Base-by-base conservation (phyloP, 2,113 vertebrate species). In the Boleophthalmus pectinirostris region DNA sequence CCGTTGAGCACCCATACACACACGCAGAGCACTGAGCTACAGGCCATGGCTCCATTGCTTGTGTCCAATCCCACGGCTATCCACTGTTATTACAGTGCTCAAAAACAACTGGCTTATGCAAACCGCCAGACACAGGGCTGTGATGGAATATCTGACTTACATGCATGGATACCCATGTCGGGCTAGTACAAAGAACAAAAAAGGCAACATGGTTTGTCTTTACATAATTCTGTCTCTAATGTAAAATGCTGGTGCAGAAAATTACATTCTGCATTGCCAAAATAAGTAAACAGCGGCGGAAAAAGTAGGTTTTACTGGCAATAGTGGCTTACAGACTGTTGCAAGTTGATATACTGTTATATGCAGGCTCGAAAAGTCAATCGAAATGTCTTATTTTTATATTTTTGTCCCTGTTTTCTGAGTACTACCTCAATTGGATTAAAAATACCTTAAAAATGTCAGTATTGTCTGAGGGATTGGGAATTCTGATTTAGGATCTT, bases 91-190 rank as follows among this genome's bases (percentile, higher is more conserved):
- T 73, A 82, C 71, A 89, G 80, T 53, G 60, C 51, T 67, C 73
- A 86, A 82, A 66, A 87, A 89, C 82, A 89, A 86, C 77, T 53
- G 79, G 70, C 79, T 74, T 83, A 74, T 72, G 74, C 69, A 82
- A 87, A 89, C 87, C 81, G 54, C 54, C 66, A 72, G 25, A 72
- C 68, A 78, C 35, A 2, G 53, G 69, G 65, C 72, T 82, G 63
- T 38, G 73, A 78, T 75, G 84, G 85, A 85, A 81, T 75, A 90
- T 90, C 80, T 79, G 80, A 87, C 73, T 75, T 76, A 46, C 63
- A 73, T 63, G 80, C 82, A 83, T 82, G 72, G 78, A 64, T 75
- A 7, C 72, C 65, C 81, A 73, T 25, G 58, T 70, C 11, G 63
- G 64, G 72, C 47, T 24, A 65, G 58, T 69, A 68, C 23, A 51